Evolutionary conservation across 2,888 invertebrate species (phyloP).

Genomic region (Lacanobia wlatinum): DNA sequence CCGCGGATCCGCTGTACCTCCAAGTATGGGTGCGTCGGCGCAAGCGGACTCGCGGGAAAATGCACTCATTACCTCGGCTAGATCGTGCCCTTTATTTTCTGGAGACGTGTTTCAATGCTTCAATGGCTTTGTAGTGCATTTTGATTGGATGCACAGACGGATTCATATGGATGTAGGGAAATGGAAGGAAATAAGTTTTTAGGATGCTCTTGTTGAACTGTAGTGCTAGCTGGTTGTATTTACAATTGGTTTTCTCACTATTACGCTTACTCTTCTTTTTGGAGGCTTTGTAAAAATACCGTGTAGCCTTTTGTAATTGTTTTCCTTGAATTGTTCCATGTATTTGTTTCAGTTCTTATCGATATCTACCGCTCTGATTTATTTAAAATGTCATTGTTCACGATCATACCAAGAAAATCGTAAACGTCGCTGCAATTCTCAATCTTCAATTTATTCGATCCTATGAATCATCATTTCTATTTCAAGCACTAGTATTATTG

Average conservation of each 20-base stretch:
- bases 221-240: background rate
- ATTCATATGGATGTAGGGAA: background rate
- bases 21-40: conserved; percentile 68
- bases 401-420: conserved; percentile 32
- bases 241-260: no score
- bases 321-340: background rate
- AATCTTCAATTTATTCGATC: conserved; percentile 15
- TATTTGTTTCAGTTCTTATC: conserved; percentile 28
- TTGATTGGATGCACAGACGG: background rate
- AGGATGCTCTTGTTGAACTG: no score
- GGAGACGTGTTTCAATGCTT: conserved; percentile 18
- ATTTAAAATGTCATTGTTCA: conserved; percentile 35
- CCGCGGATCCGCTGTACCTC: conserved; percentile 66
- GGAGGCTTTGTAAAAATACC: no score
- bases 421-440: conserved; percentile 14
- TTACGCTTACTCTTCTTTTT: no score
- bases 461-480: conserved; percentile 30
- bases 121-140: conserved; percentile 11
- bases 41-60: conserved; percentile 58
- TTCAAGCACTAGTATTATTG: conserved; percentile 3
- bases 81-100: conserved; percentile 53
- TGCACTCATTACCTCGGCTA: conserved; percentile 64
- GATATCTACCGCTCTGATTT: background rate
- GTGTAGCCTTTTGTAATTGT: background rate
- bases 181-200: background rate